phyloP scores from a whole-genome alignment of 2,113 vertebrate species.

The Salvelinus sp. region DNA sequence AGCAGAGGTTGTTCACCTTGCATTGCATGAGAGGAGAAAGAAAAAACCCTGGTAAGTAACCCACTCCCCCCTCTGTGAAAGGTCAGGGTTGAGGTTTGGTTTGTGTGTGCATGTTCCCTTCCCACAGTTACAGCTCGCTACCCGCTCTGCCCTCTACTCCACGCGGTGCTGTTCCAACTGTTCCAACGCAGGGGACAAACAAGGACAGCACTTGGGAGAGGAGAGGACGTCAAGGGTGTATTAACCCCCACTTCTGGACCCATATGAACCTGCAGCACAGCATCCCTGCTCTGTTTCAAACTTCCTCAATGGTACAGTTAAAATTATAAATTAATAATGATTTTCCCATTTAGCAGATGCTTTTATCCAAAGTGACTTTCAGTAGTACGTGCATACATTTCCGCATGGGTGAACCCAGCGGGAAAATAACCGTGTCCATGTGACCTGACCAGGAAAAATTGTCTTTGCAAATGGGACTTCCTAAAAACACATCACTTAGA shows the following conservation, averaged over 20 bases:
- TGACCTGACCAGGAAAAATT: no score
- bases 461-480: no score
- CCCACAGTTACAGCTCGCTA: slow-evolving; percentile 2
- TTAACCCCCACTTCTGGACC: neutral
- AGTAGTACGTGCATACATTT: no score
- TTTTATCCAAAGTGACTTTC: no score
- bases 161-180: neutral
- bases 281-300: neutral
- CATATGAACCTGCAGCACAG: neutral
- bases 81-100: slow-evolving; percentile 17
- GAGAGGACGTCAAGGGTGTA: neutral
- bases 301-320: no score
- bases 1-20: neutral
- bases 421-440: no score
- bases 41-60: neutral
- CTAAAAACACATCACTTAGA: no score
- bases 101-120: slow-evolving; percentile 19
- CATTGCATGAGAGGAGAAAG: neutral
- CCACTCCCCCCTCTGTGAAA: neutral
- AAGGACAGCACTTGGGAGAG: slow-evolving; percentile 12
- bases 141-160: neutral
- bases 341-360: no score
- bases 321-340: no score
- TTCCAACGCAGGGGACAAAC: neutral
- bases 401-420: no score